phyloP scores from a whole-genome alignment of 2,888 invertebrate genomes.

The Leucophenga maculata region DNA sequence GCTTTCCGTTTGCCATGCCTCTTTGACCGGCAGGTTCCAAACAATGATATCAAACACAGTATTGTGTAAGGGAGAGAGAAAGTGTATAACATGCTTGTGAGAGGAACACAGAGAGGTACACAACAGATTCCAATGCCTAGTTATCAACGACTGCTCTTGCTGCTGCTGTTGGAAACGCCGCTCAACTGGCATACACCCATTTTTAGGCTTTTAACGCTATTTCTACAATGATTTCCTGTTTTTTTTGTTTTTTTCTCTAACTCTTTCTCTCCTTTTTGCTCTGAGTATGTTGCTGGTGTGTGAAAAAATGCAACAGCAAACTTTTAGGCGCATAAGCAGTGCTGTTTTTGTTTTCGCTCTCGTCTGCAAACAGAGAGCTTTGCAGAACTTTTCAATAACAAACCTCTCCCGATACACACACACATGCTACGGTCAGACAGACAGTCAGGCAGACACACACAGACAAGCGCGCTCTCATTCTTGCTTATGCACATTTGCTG shows the following conservation, averaged over 20 bases:
- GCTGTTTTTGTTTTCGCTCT: slow-evolving; percentile 50
- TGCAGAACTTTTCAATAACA: neutral
- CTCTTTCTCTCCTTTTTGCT: neutral
- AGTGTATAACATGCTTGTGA: too few relatives aligned
- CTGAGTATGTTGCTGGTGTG: neutral
- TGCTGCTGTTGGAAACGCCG: neutral
- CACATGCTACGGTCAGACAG: neutral
- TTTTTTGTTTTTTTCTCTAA: neutral
- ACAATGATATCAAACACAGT: too few relatives aligned
- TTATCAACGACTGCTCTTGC: neutral
- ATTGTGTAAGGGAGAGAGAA: too few relatives aligned
- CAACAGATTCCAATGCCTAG: neutral
- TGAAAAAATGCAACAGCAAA: slow-evolving; percentile 9
- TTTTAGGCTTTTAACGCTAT: slow-evolving; percentile 50
- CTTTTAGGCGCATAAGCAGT: slow-evolving; percentile 35
- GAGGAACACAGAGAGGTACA: neutral
- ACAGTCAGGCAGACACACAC: neutral
- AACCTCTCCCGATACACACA: neutral
- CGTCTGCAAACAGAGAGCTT: neutral
- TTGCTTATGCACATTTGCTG: slow-evolving; percentile 16
- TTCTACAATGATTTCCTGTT: slow-evolving; percentile 27
- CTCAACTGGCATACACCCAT: slow-evolving; percentile 63
- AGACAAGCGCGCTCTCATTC: slow-evolving; percentile 24
- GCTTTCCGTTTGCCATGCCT: too few relatives aligned
- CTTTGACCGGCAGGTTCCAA: too few relatives aligned